These are phyloP conservation scores for Chaetogeoica ovagalla DNA, from an alignment of 2,888 invertebrate species.

Conservation along the genomic window DNA sequence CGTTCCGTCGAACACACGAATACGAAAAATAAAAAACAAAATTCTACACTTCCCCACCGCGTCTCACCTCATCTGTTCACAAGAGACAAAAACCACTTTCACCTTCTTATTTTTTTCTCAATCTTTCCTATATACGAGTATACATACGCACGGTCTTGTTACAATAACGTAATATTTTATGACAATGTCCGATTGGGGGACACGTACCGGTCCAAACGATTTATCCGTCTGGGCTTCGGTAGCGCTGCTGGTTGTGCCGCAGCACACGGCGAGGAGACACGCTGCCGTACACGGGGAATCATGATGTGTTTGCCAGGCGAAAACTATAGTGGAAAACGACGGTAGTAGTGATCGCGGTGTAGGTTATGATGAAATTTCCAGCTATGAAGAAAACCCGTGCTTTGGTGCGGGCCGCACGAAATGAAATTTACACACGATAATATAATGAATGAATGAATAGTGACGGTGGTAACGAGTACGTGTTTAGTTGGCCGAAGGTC, in stretches of 20 bases:
- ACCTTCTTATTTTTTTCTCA: slow-evolving; percentile 7
- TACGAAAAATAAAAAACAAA: no score
- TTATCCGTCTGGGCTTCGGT: slow-evolving; percentile 10
- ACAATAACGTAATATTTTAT: background rate
- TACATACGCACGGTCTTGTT: background rate
- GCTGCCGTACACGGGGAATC: background rate
- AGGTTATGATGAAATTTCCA: slow-evolving; percentile 7
- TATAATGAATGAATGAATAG: background rate
- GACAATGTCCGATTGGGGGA: slow-evolving; percentile 18
- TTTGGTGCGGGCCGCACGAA: background rate
- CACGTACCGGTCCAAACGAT: slow-evolving; percentile 14
- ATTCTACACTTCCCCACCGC: no score
- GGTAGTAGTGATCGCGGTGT: no score
- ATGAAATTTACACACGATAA: background rate
- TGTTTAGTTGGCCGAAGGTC: slow-evolving; percentile 17
- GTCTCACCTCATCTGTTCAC: no score
- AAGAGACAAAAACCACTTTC: slow-evolving; percentile 6
- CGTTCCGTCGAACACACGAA: no score
- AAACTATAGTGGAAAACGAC: background rate
- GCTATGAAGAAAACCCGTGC: background rate
- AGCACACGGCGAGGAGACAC: background rate
- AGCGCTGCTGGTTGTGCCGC: no score
- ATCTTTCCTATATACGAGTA: background rate
- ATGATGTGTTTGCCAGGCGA: background rate
- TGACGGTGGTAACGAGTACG: background rate